These are phyloP conservation scores for Florisuga fusca DNA, from an alignment of 2,797 vertebrate species.

Conservation along the genomic window DNA sequence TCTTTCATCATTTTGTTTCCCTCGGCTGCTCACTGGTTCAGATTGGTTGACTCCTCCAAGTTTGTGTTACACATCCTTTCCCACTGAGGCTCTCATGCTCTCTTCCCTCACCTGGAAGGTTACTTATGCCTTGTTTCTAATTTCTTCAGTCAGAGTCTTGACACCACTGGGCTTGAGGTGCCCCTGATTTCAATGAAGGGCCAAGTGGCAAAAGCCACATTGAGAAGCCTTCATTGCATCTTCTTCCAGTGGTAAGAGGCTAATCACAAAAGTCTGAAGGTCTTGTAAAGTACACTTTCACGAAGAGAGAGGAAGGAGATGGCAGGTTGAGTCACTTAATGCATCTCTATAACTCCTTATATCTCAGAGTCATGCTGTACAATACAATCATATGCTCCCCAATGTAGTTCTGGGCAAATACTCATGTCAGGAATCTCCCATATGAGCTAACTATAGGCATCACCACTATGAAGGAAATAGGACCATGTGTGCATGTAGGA, in stretches of 20 bases:
- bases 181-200: not conserved
- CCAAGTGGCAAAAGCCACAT: not conserved
- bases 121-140: not conserved
- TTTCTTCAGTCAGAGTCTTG: not conserved
- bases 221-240: not conserved
- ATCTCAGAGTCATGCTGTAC: not conserved
- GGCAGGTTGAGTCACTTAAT: not conserved
- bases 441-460: fast-evolving
- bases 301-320: not conserved
- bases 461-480: not conserved
- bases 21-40: not conserved
- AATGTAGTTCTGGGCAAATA: not conserved
- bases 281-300: not conserved
- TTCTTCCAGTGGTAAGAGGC: not conserved
- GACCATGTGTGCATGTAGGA: fast-evolving
- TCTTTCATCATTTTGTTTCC: conserved; percentile 12
- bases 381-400: not conserved
- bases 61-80: not conserved
- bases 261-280: not conserved
- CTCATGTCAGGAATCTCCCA: not conserved
- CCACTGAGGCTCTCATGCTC: not conserved
- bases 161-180: not conserved
- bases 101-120: not conserved
- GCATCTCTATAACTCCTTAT: not conserved
- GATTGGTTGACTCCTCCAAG: conserved; percentile 21